Evolutionary conservation across 1,140 invertebrate genomes (phyloP), one percentile per base, ranked within the genome.

Genomic region (Scaptomyza montana): DNA sequence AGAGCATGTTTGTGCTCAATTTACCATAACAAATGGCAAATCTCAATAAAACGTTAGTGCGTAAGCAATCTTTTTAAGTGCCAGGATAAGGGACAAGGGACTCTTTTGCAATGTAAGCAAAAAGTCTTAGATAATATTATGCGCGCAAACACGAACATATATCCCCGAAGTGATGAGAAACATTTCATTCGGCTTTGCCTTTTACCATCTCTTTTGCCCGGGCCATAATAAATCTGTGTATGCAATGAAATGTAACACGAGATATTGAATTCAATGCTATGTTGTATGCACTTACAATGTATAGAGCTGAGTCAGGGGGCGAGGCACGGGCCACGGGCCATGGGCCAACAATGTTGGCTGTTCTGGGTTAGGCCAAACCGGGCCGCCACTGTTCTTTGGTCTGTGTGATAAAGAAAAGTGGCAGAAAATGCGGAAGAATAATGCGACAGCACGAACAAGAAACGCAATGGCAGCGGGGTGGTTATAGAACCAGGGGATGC

Each of bases 161-260:
- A 73, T 73, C 50, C 65, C 19, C 39, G 13, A 43, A 62, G 51
- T 53, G 41, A 70, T 39, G 39, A 59, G 64, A 60, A 55, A 25
- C 46, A 73, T 74, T 79, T 79, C 21, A 49, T 56, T 59, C 12
- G 30, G 33, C 30, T 25, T 46, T 54, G 47, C 30, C 21, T 73
- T 77, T 74, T 66, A 68, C 64, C 49, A 66, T 16, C 16, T 47
- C 51, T 66, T 76, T 78, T 63, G 68, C 75, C 8, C 8, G 67
- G 72, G 76, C 71, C 73, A 80, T 77, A 90, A 90, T 90, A 90
- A 90, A 90, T 90, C 79, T 86, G 74, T 63, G 69, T 77, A 85
- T 84, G 87, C 87, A 90, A 89, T 89, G 84, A 90, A 90, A 90
- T 90, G 87, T 90, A 90, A 87, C 81, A 87, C 87, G 82, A 90